A percentile compares a stretch with the other conserved stretches of the same genome.
These are phyloP conservation scores for Drosophila pectinifera DNA, from an alignment of 1,140 invertebrate genomes.

Conservation along the genomic window DNA sequence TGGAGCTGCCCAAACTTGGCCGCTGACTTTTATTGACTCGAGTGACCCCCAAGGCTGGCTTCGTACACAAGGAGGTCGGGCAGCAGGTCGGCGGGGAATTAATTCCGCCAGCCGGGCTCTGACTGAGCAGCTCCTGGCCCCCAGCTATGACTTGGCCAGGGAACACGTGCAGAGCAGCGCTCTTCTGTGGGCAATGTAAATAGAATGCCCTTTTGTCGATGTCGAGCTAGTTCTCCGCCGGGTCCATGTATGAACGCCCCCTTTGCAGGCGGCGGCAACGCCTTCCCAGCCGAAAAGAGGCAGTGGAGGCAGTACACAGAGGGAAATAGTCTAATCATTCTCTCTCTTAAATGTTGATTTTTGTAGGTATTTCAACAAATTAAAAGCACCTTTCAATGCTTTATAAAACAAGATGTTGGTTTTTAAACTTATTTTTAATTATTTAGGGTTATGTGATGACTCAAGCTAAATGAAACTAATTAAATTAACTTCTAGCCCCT, in stretches of 20 bases:
- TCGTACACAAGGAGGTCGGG: conserved; percentile 27
- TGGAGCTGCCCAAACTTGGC: conserved; percentile 39
- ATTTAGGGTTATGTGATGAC: no score
- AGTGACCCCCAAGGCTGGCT: conserved; percentile 38
- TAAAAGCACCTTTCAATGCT: no score
- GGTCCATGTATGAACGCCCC: conserved; percentile 64
- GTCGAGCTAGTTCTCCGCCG: conserved; percentile 52
- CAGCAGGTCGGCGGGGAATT: conserved; percentile 45
- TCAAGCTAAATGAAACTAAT: no score
- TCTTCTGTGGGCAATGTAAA: conserved; percentile 60
- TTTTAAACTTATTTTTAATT: no score
- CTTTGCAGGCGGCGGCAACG: conserved; percentile 71
- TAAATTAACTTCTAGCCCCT: not conserved
- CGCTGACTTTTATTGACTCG: conserved; percentile 50
- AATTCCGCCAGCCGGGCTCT: conserved; percentile 35
- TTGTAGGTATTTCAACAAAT: not conserved
- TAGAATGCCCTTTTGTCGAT: conserved; percentile 63
- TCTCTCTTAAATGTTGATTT: not conserved
- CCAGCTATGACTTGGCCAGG: conserved; percentile 19
- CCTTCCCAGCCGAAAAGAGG: conserved; percentile 37
- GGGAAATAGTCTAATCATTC: no score
- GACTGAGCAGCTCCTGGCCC: conserved; percentile 26
- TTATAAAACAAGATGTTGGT: no score
- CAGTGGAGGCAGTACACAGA: conserved; percentile 1
- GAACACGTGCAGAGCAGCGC: conserved; percentile 39